Conservation (phyloP, 2,113 vertebrate genomes). For the Chionis minor region DNA sequence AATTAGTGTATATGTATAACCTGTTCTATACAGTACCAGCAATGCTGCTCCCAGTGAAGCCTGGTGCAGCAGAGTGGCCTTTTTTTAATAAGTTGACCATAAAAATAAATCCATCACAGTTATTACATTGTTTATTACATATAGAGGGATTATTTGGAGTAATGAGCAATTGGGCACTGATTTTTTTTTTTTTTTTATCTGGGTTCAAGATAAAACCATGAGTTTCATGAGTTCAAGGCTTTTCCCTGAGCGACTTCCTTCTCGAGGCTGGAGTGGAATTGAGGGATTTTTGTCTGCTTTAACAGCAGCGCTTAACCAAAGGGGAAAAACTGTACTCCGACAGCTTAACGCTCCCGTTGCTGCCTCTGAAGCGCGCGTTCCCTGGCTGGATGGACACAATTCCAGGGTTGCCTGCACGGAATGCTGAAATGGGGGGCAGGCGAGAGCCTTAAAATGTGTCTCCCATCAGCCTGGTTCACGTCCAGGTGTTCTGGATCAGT, state of each 20-base stretch:
- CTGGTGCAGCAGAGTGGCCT: neutral
- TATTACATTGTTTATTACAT: neutral
- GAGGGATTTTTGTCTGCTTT: neutral
- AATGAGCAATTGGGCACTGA: neutral
- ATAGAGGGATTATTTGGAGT: no score
- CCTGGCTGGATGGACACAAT: no score
- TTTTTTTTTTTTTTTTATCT: no score
- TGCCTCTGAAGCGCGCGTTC: accelerated
- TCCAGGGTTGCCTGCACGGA: neutral
- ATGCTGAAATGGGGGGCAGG: accelerated
- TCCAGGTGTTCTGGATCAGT: no score
- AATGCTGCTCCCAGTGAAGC: neutral
- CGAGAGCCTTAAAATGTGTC: accelerated
- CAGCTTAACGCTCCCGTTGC: accelerated
- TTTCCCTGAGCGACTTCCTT: no score
- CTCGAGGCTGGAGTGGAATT: neutral
- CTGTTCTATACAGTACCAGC: neutral
- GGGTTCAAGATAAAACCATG: neutral
- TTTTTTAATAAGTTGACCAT: neutral
- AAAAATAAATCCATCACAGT: no score
- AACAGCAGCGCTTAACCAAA: neutral
- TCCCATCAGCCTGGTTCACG: accelerated
- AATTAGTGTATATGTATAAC: neutral
- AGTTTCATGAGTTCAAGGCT: neutral
- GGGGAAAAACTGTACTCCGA: accelerated